Base-by-base conservation (phyloP, 1,140 invertebrate genomes). In the Metaphire vulgaris region DNA sequence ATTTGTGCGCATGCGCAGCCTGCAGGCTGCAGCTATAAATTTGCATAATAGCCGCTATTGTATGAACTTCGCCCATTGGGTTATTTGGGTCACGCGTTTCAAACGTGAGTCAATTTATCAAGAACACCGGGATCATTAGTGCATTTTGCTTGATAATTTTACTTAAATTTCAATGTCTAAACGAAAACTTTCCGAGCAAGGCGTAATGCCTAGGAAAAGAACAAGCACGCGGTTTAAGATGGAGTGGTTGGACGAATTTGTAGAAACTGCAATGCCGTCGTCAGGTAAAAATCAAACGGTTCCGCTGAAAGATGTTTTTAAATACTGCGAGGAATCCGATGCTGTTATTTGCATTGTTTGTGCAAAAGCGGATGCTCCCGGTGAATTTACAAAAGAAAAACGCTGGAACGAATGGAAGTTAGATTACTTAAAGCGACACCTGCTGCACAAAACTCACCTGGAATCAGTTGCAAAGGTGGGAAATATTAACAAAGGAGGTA, bases 401-500 rank as follows among this genome's bases (percentile, higher is more conserved):
- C 6, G 2, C 30, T 69, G 67, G 67, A 26, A 26, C 14, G 2
- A 14, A 26, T 69, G 67, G 67, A 69, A 69, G 28, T 69, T 69
- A 26, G 67, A 69, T 69, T 69, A 69, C 28, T 26, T 69, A 26
- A 69, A 69, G 30, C 6, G 41, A 69, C 30, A 69, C 26, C 67
- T 69, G n/a, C 6, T 26, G 67, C 67, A 69, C 30, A 69, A 31
- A 69, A 69, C 67, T 12, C 67, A 69, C 28, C 2, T 69, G 14
- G 2, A 69, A 31, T 26, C 67, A 69, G 28, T 69, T 69, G 67
- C 67, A 2, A 69, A 69, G 28, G 6, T 69, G 67, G 14, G 28
- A 69, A 69, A 26, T 14, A 69, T 31, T 69, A 2, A 69, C 6
- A 26, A 6, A 14, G 67, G n/a, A 28, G 30, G 67, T 6, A 28